phyloP scores from a whole-genome alignment of 2,888 invertebrate genomes.

The Nemotelus pantherinus region DNA sequence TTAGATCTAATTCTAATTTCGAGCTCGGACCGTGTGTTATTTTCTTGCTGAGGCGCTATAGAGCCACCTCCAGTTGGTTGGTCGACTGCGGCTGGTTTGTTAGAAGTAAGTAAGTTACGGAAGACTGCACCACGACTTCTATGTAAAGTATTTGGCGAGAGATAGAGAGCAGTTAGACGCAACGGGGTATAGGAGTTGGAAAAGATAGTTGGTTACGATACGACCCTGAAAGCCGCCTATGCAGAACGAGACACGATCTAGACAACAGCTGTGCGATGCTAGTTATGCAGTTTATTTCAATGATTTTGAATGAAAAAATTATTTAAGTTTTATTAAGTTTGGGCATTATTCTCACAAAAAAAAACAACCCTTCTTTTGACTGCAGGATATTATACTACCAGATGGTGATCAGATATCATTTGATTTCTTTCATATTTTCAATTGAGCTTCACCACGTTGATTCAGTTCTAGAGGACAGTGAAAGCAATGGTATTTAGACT shows the following conservation, averaged over 20 bases:
- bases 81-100: too few species aligned
- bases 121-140: conserved; percentile 28
- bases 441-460: too few species aligned
- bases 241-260: conserved; percentile 28
- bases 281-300: background rate
- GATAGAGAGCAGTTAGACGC: conserved; percentile 6
- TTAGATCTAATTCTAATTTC: conserved; percentile 1
- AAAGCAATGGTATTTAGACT: too few species aligned
- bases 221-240: conserved; percentile 38
- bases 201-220: conserved; percentile 22
- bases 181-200: conserved; percentile 7
- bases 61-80: background rate
- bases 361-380: too few species aligned
- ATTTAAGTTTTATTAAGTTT: too few species aligned
- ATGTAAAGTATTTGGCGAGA: background rate
- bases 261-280: conserved; percentile 18
- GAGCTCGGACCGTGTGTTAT: background rate
- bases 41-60: background rate
- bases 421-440: too few species aligned
- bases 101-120: conserved; percentile 17
- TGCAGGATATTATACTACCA: too few species aligned
- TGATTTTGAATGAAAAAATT: too few species aligned
- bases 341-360: too few species aligned
- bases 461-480: too few species aligned
- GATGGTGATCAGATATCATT: too few species aligned